Percentiles rank a stretch among this genome's conserved stretches.
Conservation (phyloP, 2,888 invertebrate species). For the Nebria salina region DNA sequence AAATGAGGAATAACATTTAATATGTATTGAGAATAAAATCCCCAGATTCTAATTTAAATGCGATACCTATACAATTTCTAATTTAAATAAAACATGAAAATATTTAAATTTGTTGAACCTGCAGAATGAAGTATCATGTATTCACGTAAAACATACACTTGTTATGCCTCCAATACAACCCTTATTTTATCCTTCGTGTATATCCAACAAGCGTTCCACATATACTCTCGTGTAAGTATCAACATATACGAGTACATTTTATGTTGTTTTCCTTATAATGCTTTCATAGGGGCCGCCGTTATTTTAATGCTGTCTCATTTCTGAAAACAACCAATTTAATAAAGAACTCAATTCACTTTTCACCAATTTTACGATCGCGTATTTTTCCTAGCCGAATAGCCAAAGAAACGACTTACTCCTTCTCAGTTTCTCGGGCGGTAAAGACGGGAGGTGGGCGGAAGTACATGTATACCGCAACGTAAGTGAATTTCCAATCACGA, state of each 20-base stretch:
- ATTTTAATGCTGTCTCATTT: conserved; percentile 3
- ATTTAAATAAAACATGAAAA: neutral
- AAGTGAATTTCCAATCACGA: conserved; percentile 19
- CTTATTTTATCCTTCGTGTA: neutral
- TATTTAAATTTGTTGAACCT: neutral
- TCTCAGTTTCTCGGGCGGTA: neutral
- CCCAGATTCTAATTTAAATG: too few species aligned
- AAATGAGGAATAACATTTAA: too few species aligned
- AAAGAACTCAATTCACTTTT: conserved; percentile 18
- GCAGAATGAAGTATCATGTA: neutral
- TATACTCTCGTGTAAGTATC: neutral
- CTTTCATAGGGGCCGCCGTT: neutral
- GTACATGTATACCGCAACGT: neutral
- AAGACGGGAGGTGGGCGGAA: neutral
- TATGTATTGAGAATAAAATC: too few species aligned
- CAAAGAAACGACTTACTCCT: neutral
- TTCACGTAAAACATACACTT: neutral
- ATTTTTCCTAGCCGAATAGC: neutral
- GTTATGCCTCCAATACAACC: neutral
- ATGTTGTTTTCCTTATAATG: neutral
- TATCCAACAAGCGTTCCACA: neutral
- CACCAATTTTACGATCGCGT: conserved; percentile 8
- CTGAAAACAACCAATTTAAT: conserved; percentile 2
- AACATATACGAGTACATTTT: neutral
- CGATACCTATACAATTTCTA: too few species aligned